phyloP scores from a whole-genome alignment of 35 echinoderm and acorn worm genomes.

The Anneissia japonica region DNA sequence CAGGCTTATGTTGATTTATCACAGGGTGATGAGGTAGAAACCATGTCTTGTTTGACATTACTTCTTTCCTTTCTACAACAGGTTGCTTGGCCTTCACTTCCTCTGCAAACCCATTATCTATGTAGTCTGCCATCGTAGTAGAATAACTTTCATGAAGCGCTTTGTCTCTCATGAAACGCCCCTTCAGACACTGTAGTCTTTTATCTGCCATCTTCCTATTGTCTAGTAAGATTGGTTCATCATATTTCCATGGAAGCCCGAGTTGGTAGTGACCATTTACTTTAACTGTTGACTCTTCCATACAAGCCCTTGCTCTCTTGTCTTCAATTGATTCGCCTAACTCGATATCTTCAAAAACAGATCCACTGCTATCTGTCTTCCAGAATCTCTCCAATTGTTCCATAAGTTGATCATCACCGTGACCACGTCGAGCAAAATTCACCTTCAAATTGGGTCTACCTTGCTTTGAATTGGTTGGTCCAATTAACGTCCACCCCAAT shows the following conservation, averaged over 20 bases:
- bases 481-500: slow-evolving; percentile 36
- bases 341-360: background rate
- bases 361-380: slow-evolving; percentile 23
- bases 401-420: background rate
- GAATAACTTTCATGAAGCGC: no score
- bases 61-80: background rate
- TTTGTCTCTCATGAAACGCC: background rate
- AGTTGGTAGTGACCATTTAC: slow-evolving; percentile 18
- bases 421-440: slow-evolving; percentile 17
- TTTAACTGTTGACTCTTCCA: background rate
- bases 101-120: slow-evolving; percentile 22
- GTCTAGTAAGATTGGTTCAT: background rate
- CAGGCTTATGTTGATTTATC: slow-evolving; percentile 46
- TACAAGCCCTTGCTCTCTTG: background rate
- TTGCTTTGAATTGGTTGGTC: slow-evolving; percentile 15
- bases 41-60: slow-evolving; percentile 11
- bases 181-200: background rate
- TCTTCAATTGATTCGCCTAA: slow-evolving; percentile 32
- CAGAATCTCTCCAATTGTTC: slow-evolving; percentile 20
- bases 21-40: slow-evolving; percentile 64
- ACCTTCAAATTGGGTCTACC: slow-evolving; percentile 5
- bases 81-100: background rate
- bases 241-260: slow-evolving; percentile 8
- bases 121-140: no score
- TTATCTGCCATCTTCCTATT: slow-evolving; percentile 12